Base-by-base conservation (phyloP, 2,888 invertebrate species). In the Stenolophus ochropezus region DNA sequence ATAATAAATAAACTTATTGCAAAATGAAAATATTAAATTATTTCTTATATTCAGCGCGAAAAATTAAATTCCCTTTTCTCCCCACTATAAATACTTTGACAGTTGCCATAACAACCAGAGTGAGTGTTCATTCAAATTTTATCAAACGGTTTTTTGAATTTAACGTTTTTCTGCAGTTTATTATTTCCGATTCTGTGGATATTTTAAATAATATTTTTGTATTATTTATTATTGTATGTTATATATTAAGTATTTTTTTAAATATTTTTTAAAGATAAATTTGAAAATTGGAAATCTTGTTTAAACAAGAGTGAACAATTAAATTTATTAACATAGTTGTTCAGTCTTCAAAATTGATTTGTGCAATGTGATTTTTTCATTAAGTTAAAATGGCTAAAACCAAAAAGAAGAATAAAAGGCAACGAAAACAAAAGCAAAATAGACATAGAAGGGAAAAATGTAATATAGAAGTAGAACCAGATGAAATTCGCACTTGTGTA, bases 351-450 rank as follows among this genome's bases (percentile, higher is more conserved):
- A 33, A 69, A 69, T 27, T 33, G 27, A 11, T 14, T 33, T 2
- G 65, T 69, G 65, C 18, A 18, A 14, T 69, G 25, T 4, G 20
- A 58, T 58, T 58, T 75, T 73, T 53, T 53, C 51, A 56, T 51
- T 16, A 53, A 18, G 21, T 65, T 16, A 73, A 73, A 73, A 80
- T 80, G 80, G 80, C 80, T 18, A 80, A 80, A 73, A 80, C 80
- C 3, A 71, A 25, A 80, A 80, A 79, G 53, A 33, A 71, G 20
- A 51, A 49, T 6, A 69, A 79, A 25, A 69, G 79, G 53, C 53
- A 47, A 20, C 21, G 27, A 16, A 69, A 69, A 71, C 53, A 58
- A 27, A 56, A 20, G 16, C 73, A 47, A 53, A 14, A 27, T 33
- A 73, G 23, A 58, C 21, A 73, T 33, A 69, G 33, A 49, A 47